Evolutionary conservation across 2,797 vertebrate genomes (phyloP).

Genomic region (Corythornis leucogaster): DNA sequence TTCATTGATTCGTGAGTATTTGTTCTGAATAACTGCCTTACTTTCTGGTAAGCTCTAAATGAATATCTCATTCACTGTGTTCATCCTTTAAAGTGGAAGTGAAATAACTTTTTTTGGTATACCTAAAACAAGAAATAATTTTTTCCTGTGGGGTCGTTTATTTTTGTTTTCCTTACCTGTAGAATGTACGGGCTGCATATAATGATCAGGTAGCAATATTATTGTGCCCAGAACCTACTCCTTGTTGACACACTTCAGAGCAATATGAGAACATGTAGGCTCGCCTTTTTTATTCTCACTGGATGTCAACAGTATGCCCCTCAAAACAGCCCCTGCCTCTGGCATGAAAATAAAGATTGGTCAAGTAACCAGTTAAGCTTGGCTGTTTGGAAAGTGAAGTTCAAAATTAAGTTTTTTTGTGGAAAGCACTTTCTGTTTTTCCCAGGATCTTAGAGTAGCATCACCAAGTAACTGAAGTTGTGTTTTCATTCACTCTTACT

Average conservation of each 20-base stretch:
- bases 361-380: neutral
- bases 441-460: neutral
- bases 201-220: neutral
- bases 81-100: neutral
- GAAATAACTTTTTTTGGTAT: neutral
- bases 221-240: neutral
- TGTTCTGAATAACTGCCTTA: slow-evolving; percentile 47
- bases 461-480: neutral
- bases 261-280: neutral
- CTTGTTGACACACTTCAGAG: neutral
- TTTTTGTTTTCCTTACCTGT: neutral
- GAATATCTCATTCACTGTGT: neutral
- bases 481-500: neutral
- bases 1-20: slow-evolving; percentile 10
- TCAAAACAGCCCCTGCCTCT: neutral
- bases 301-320: neutral
- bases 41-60: slow-evolving; percentile 33
- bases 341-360: neutral
- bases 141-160: neutral
- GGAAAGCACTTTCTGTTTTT: neutral
- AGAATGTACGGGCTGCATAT: neutral
- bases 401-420: neutral
- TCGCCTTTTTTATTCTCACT: neutral
- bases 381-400: neutral
- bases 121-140: neutral